phyloP scores from a whole-genome alignment of 92 coral and sea anemone species.

The Siderastrea siderea region DNA sequence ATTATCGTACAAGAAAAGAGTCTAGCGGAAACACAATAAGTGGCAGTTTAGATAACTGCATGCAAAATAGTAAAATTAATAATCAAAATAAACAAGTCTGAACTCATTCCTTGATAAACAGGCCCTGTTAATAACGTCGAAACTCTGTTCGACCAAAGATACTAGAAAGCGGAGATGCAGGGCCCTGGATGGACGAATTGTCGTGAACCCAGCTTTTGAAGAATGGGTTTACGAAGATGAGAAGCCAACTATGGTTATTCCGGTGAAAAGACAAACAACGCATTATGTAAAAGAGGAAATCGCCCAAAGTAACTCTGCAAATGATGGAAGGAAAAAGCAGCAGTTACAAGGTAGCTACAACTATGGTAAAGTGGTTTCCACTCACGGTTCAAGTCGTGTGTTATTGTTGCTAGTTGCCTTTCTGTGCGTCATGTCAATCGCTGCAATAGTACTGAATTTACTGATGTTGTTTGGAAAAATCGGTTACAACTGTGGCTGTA shows the following conservation, averaged over 20 bases:
- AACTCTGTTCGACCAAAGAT: no score
- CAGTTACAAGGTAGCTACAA: no score
- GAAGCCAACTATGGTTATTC: background rate
- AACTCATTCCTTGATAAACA: no score
- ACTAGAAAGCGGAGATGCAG: background rate
- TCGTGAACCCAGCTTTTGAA: constrained; percentile 24
- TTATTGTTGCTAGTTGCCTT: background rate
- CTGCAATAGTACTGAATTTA: background rate
- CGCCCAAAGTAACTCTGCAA: background rate
- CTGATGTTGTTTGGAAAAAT: constrained; percentile 7
- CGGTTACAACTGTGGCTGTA: background rate
- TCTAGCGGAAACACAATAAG: no score
- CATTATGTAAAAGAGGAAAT: constrained; percentile 3
- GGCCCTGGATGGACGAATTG: constrained; percentile 1
- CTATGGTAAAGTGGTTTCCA: no score
- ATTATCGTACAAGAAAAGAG: no score
- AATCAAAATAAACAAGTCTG: no score
- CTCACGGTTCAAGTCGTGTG: background rate
- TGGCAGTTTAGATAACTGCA: no score
- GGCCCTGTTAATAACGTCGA: no score
- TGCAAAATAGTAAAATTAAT: no score
- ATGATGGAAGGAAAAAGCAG: constrained; percentile 1
- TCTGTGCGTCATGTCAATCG: background rate
- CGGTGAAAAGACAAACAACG: constrained; percentile 26
- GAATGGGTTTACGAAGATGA: constrained; percentile 32